A percentile compares a stretch with the other conserved stretches of the same genome.
Evolutionary conservation across 2,888 invertebrate genomes (phyloP).

Genomic region (Hymenopus coronatus): DNA sequence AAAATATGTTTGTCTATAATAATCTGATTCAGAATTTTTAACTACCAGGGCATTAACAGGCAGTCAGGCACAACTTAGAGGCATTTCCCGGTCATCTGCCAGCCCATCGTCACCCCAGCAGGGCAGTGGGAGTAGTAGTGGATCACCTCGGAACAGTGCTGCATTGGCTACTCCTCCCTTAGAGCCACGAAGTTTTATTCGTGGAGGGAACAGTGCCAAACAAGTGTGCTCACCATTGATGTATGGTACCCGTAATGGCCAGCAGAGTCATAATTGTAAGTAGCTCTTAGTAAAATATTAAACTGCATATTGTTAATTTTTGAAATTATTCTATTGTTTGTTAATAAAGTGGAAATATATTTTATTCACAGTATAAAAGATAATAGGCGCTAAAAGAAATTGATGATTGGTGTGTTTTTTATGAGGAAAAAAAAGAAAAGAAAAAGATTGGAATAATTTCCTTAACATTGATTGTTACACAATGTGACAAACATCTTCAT

Average conservation of each 20-base stretch:
- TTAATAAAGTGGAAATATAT: too few species aligned
- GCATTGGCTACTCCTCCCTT: slow-evolving; percentile 12
- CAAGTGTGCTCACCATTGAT: slow-evolving; percentile 6
- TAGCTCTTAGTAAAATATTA: neutral
- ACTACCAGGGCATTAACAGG: slow-evolving; percentile 36
- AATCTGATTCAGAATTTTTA: too few species aligned
- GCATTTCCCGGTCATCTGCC: slow-evolving; percentile 23
- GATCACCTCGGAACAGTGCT: slow-evolving; percentile 16
- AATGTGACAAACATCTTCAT: too few species aligned
- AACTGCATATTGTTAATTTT: neutral
- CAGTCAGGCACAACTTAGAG: slow-evolving; percentile 37
- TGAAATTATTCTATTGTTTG: too few species aligned
- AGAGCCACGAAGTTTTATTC: slow-evolving; percentile 42
- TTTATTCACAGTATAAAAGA: too few species aligned
- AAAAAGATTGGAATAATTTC: too few species aligned
- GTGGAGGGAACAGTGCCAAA: slow-evolving; percentile 38
- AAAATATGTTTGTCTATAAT: too few species aligned
- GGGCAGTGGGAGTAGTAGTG: neutral
- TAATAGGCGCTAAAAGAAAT: too few species aligned
- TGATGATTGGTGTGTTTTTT: too few species aligned
- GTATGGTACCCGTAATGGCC: slow-evolving; percentile 5
- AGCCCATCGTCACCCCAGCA: slow-evolving; percentile 3
- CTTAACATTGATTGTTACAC: too few species aligned
- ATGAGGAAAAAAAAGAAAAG: too few species aligned
- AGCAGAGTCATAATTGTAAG: neutral